phyloP scores from a whole-genome alignment of 2,888 invertebrate genomes.

The Sylvicola cinctus region DNA sequence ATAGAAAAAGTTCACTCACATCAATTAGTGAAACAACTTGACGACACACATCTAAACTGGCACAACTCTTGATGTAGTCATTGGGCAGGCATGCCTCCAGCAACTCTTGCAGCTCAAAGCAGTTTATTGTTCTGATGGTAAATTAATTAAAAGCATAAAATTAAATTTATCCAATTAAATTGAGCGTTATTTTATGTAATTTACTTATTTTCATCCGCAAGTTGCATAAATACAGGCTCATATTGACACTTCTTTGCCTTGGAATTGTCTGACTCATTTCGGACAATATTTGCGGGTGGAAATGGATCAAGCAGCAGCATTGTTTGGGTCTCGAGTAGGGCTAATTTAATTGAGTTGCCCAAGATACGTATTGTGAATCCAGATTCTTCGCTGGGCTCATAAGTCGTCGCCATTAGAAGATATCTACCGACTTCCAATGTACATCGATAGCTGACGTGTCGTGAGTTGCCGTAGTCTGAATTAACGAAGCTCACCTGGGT shows the following conservation, averaged over 20 bases:
- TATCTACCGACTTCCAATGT: conserved; percentile 64
- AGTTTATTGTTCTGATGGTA: conserved; percentile 49
- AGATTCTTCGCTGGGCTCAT: conserved; percentile 77
- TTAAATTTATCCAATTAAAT: neutral
- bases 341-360: conserved; percentile 53
- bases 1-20: too few species aligned
- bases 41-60: conserved; percentile 76
- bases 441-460: conserved; percentile 67
- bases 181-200: conserved; percentile 2
- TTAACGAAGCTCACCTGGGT: conserved; percentile 70
- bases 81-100: conserved; percentile 80
- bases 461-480: conserved; percentile 79
- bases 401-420: conserved; percentile 73
- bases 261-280: conserved; percentile 29
- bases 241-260: conserved; percentile 40
- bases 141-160: conserved; percentile 1
- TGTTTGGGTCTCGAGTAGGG: conserved; percentile 39
- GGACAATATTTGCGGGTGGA: conserved; percentile 13
- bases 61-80: conserved; percentile 87
- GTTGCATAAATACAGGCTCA: conserved; percentile 71
- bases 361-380: conserved; percentile 71
- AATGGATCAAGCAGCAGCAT: conserved; percentile 24
- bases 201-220: conserved; percentile 63
- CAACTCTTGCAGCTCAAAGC: conserved; percentile 77
- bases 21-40: conserved; percentile 78